Conservation (phyloP, 2,113 vertebrate genomes). For the Mandrillus leucophaeus region DNA sequence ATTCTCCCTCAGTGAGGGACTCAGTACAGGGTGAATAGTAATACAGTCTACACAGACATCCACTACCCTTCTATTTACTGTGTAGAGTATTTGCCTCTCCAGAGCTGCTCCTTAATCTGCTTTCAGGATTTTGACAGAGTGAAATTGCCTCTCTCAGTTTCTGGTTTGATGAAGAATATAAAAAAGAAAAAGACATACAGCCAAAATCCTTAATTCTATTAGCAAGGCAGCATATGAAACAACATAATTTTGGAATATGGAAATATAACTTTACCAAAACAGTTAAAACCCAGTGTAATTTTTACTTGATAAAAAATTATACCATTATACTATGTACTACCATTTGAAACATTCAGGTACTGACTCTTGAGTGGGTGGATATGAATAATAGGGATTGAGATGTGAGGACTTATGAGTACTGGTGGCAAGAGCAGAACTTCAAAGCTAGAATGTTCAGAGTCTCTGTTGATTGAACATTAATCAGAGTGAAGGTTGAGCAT, state of each 20-base stretch:
- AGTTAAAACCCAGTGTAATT: neutral
- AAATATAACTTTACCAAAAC: neutral
- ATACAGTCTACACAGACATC: neutral
- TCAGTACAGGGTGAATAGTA: neutral
- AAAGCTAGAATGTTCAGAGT: neutral
- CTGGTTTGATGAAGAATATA: neutral
- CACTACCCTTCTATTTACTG: neutral
- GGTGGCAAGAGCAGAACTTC: neutral
- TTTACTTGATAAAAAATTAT: neutral
- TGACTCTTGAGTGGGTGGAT: neutral
- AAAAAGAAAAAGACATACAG: neutral
- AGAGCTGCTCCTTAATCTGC: neutral
- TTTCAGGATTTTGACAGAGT: neutral
- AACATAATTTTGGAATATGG: neutral
- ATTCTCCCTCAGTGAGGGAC: neutral
- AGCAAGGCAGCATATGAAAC: neutral
- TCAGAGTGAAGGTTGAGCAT: neutral
- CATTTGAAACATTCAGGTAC: neutral
- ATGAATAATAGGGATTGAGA: neutral
- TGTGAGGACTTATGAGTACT: neutral
- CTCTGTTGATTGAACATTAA: neutral
- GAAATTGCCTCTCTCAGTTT: neutral
- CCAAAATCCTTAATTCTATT: neutral
- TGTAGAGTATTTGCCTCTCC: neutral
- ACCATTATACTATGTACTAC: neutral